Conservation (phyloP, 2,888 invertebrate genomes). For the Heliconius ismenius region DNA sequence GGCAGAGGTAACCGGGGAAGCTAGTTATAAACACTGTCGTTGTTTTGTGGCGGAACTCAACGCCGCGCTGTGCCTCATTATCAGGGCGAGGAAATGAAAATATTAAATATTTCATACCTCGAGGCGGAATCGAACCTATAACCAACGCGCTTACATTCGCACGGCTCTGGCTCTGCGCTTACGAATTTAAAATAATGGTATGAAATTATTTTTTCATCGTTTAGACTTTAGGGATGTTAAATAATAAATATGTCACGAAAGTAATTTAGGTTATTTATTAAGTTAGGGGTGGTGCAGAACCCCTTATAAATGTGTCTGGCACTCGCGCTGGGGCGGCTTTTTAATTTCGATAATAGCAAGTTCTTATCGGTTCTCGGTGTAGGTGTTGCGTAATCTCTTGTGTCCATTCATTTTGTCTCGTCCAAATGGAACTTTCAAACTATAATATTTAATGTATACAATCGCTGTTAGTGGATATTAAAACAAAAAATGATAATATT, state of each 20-base stretch:
- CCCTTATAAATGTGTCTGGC: not conserved
- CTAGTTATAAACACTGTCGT: too few species aligned
- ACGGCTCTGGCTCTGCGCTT: too few species aligned
- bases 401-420: conserved; percentile 1
- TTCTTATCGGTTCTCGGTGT: not conserved
- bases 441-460: not conserved
- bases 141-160: too few species aligned
- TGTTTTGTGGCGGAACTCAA: too few species aligned
- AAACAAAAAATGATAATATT: not conserved
- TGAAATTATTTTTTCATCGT: not conserved
- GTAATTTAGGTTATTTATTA: conserved; percentile 10
- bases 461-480: not conserved
- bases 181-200: not conserved
- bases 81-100: too few species aligned
- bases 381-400: not conserved
- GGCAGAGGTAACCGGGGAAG: too few species aligned
- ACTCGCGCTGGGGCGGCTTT: not conserved
- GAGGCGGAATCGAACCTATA: too few species aligned
- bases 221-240: not conserved
- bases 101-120: too few species aligned
- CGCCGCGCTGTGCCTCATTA: too few species aligned
- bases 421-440: not conserved
- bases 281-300: conserved; percentile 8
- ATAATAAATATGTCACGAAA: not conserved
- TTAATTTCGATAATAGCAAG: conserved; percentile 8